Conservation (phyloP, 1,140 invertebrate species). For the Drosophila takahashii region DNA sequence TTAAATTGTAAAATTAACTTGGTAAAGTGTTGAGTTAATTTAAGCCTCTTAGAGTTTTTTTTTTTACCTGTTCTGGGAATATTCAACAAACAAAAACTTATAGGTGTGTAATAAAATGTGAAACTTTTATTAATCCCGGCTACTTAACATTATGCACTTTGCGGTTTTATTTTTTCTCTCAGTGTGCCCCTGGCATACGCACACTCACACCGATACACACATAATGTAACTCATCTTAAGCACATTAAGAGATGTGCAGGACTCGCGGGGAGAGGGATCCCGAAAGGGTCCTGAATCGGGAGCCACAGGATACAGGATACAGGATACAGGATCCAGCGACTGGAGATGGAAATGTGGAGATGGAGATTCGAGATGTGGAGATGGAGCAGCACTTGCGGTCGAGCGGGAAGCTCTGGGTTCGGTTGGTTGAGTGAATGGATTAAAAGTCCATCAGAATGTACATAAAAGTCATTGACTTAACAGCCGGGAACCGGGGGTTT, state of each 20-base stretch:
- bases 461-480: conserved; percentile 83
- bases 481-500: conserved; percentile 30
- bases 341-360: neutral
- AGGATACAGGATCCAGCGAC: neutral
- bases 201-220: conserved; percentile 38
- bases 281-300: conserved; percentile 33
- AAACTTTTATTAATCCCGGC: neutral
- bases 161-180: neutral
- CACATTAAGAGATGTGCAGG: conserved; percentile 69
- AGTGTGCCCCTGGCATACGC: conserved; percentile 9
- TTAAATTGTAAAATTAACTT: too few species aligned
- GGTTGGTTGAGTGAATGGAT: conserved; percentile 65
- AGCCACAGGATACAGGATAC: conserved; percentile 8
- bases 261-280: conserved; percentile 1
- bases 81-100: neutral
- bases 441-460: conserved; percentile 82
- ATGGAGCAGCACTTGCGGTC: conserved; percentile 63
- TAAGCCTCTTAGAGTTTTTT: neutral
- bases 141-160: neutral
- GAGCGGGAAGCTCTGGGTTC: conserved; percentile 18
- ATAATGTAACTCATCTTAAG: conserved; percentile 82
- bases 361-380: neutral
- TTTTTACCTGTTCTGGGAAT: neutral
- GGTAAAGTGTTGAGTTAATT: too few species aligned
- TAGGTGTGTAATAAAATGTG: too few species aligned